Conservation (phyloP, 1,140 invertebrate genomes). For the Idris sp. region DNA sequence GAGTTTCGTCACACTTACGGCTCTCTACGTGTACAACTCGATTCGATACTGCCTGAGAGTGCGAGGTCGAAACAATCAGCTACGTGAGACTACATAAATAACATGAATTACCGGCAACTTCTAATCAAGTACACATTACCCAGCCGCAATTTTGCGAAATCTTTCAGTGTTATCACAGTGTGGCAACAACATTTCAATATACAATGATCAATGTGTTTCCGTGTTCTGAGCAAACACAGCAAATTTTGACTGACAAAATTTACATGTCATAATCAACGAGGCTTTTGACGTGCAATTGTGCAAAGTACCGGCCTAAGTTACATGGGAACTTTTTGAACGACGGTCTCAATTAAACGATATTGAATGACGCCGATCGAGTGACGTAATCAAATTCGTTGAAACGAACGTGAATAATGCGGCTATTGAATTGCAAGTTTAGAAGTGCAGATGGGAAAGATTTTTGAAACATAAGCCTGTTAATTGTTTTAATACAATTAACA, state of each 20-base stretch:
- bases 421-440: slow-evolving; percentile 17
- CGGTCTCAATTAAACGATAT: slow-evolving; percentile 42
- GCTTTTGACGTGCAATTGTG: slow-evolving; percentile 11
- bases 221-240: too few relatives aligned
- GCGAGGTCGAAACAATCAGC: slow-evolving; percentile 46
- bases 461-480: too few relatives aligned
- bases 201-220: slow-evolving; percentile 7
- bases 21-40: slow-evolving; percentile 8
- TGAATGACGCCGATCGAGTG: slow-evolving; percentile 21
- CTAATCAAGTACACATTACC: slow-evolving; percentile 37
- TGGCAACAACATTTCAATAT: too few relatives aligned
- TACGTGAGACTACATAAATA: slow-evolving; percentile 44
- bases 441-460: too few relatives aligned
- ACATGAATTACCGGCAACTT: slow-evolving; percentile 30
- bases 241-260: too few relatives aligned
- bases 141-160: slow-evolving; percentile 15
- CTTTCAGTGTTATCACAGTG: too few relatives aligned
- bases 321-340: slow-evolving; percentile 64
- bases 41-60: slow-evolving; percentile 16
- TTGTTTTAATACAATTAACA: too few relatives aligned
- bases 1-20: slow-evolving; percentile 47
- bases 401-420: slow-evolving; percentile 7
- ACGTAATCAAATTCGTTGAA: slow-evolving; percentile 38
- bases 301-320: slow-evolving; percentile 10
- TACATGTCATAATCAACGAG: slow-evolving; percentile 50